Evolutionary conservation across 2,113 vertebrate genomes (phyloP), one percentile per base, ranked within the genome.

Genomic region (Rhynchomys soricoides): DNA sequence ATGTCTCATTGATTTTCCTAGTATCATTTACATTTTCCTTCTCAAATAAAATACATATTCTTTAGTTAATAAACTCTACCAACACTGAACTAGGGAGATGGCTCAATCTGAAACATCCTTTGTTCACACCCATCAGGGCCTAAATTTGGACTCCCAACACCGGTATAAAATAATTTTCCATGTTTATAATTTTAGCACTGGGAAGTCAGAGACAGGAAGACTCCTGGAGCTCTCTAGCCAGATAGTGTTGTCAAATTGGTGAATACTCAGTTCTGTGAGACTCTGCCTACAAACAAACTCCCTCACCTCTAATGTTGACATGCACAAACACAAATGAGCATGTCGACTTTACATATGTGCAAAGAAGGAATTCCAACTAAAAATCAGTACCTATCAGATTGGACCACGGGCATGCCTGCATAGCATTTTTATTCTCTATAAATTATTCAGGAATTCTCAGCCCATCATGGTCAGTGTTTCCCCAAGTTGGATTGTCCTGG

Each of bases 391-490:
- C 34, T 57, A 57, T n/a, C 34, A 57, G 50, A n/a, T 22, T 81
- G 50, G 1, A 52, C 74, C 31, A 45, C 57, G 34, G 50, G 34
- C 10, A n/a, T n/a, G 52, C n/a, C 19, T 13, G 1, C 12, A 57
- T 1, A 57, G 19, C 9, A 81, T 55, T n/a, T 22, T 78, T 55
- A 37, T 15, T n/a, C n/a, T 1, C 19, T 81, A n/a, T 12, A 68
- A 34, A 5, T 55, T 55, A 81, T n/a, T 21, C 11, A 55, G 2
- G 34, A 81, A 81, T 52, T 17, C 34, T 57, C 16, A 57, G 34
- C 5, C 19, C 19, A 81, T 21, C 9, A 21, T 12, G 1, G 11
- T n/a, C 6, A 11, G 34, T 81, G 10, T 1, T 0, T 37, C 2
- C 21, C 7, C 21, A 24, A 1, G 37, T n/a, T 37, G 55, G 19